Base-by-base conservation (phyloP, 2,888 invertebrate genomes). In the Sinhomidia bicolor region DNA sequence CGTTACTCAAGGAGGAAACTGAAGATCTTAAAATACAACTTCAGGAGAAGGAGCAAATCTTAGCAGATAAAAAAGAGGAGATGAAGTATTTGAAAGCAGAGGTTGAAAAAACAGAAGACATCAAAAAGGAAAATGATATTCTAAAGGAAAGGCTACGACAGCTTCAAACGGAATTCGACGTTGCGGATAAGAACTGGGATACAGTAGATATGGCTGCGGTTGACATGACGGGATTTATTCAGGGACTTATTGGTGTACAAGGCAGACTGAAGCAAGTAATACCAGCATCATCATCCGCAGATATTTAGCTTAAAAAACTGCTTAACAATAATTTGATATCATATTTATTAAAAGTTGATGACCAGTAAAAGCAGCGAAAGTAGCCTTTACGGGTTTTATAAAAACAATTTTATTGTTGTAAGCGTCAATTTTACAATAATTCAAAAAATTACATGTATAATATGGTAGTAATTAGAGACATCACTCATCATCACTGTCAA, bases 111-210 rank as follows among this genome's bases (percentile, higher is more conserved):
- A 32, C 51, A 17, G 85, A 87, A 14, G 89, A 85, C 1, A 23
- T 71, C 10, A 57, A 74, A 32, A 79, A 88, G 44, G 88, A 88
- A 23, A 83, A 83, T 47, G 83, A 86, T 9, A 89, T 89, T 57
- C 41, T 89, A 10, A 89, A 86, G 29, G 87, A 89, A 54, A 74
- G 89, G 12, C 51, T 89, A 1, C 80, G 80, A 23, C 89, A 89
- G 14, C 51, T 81, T 12, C 85, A 85, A 44, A 78, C 71, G 6
- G 86, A 89, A 23, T 74, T 87, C 36, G 87, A 89, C 7, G 41
- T 78, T 1, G 32, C 87, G 2, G 87, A 87, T n/a, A 84, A 87
- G 20, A 86, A 89, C 14, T 87, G 86, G 89, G 86, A 87, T 47
- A 71, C 65, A 7, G 86, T 89, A 32, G 89, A 87, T 51, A 57